Evolutionary conservation across 2,797 vertebrate species (phyloP), one percentile per base, ranked within the genome.

Genomic region (Sebastes melanostomus): DNA sequence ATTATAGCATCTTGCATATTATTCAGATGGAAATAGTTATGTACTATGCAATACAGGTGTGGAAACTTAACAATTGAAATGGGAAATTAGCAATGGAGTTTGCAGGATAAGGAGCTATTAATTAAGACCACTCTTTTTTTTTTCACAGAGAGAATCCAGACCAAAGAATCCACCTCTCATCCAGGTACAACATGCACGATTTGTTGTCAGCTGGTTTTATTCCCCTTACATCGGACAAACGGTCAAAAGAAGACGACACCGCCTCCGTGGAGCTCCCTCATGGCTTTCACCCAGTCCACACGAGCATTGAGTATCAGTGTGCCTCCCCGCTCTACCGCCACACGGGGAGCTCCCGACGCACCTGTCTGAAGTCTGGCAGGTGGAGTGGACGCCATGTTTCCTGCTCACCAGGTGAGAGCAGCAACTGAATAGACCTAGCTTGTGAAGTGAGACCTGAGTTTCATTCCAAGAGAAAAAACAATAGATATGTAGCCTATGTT

Each of bases 301-400:
- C 97, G 0, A 97, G 95, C 84, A 95, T 98, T 3, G 95, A 97
- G 79, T 98, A 97, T 0, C 95, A 95, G 22, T 98, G 97, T 38
- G 92, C 94, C 36, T 98, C 97, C 2, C 92, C 94, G 1, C 96
- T 97, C 87, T 97, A 97, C 87, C 95, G 80, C 61, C 93, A 96
- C 72, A 89, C 94, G 54, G 97, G 98, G 59, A 98, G 97, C 91
- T 94, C 96, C 77, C 94, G 93, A n/a, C 97, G 97, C 77, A 97
- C 96, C 2, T 97, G 97, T 84, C 94, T 97, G 46, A 97, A 95
- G 92, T 97, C 95, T 2, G 97, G 97, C 18, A 97, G 96, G 89
- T 98, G 97, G 97, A 98, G 97, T 60, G 97, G 97, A 30, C 94
- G 94, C 63, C 96, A 97, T 59, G 96, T 97, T 14, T 94, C 97